phyloP scores from a whole-genome alignment of 2,113 vertebrate species.

The Pseudois nayaur region DNA sequence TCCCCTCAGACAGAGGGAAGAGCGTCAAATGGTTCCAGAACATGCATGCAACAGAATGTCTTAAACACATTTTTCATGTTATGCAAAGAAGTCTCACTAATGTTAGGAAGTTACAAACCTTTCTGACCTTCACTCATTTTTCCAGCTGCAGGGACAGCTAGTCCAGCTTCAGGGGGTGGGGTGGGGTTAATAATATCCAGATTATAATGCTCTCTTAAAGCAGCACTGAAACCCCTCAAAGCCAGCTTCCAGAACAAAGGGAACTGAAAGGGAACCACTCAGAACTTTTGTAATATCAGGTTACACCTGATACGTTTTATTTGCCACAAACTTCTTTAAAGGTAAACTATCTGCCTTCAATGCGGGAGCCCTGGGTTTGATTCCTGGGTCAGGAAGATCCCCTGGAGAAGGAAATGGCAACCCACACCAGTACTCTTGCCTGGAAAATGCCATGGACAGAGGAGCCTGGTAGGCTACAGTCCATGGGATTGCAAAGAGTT shows the following conservation, averaged over 20 bases:
- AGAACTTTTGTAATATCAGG: background rate
- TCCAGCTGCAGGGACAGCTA: conserved; percentile 40
- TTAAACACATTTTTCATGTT: conserved; percentile 60
- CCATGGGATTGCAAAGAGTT: background rate
- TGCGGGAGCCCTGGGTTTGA: background rate
- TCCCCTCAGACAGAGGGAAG: background rate
- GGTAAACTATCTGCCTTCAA: background rate
- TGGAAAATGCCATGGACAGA: background rate
- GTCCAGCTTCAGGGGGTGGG: conserved; percentile 48
- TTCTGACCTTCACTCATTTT: conserved; percentile 54
- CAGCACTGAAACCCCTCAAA: conserved; percentile 46
- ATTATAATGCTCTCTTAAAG: conserved; percentile 66
- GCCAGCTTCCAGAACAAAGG: background rate
- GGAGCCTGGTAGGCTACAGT: background rate
- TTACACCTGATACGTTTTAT: background rate
- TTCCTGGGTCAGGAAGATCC: background rate
- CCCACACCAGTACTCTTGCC: background rate
- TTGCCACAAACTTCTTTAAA: background rate
- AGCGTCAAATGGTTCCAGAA: conserved; percentile 22
- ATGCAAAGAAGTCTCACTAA: conserved; percentile 62
- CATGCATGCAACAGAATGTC: conserved; percentile 49
- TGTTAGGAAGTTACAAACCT: conserved; percentile 59
- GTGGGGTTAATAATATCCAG: conserved; percentile 64
- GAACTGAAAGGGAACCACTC: background rate
- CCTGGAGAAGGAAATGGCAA: background rate